These are phyloP conservation scores for Ariopsis seemanni DNA, from an alignment of 2,113 vertebrate genomes.

Conservation along the genomic window DNA sequence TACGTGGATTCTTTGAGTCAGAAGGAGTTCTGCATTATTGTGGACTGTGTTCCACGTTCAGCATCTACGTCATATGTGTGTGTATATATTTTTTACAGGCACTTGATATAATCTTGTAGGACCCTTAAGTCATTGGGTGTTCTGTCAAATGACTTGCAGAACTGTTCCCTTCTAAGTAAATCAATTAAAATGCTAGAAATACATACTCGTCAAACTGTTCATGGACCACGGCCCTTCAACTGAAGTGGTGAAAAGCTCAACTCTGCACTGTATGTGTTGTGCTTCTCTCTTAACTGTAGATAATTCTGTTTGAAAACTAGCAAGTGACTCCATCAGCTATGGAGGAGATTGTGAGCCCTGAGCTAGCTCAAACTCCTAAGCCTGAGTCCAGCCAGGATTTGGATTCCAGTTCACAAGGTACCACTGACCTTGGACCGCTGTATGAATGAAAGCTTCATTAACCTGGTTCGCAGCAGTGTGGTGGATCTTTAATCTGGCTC, in stretches of 20 bases:
- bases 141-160: not conserved
- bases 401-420: conserved; percentile 84
- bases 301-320: conserved; percentile 69
- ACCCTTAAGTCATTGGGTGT: not conserved
- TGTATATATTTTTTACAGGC: no score
- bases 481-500: not conserved
- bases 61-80: no score
- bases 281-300: conserved; percentile 71
- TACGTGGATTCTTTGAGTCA: not conserved
- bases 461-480: not conserved
- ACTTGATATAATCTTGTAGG: not conserved
- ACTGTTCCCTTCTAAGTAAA: not conserved
- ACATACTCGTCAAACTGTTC: not conserved
- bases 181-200: not conserved
- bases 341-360: conserved; percentile 76
- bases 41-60: not conserved
- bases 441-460: conserved; percentile 41
- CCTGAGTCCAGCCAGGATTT: conserved; percentile 77
- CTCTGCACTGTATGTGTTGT: conserved; percentile 63
- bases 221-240: conserved; percentile 11
- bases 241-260: conserved; percentile 50
- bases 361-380: conserved; percentile 69
- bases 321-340: conserved; percentile 73
- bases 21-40: not conserved
- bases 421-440: conserved; percentile 50